phyloP scores from a whole-genome alignment of 2,113 vertebrate species.

The Hippocampus comes region DNA sequence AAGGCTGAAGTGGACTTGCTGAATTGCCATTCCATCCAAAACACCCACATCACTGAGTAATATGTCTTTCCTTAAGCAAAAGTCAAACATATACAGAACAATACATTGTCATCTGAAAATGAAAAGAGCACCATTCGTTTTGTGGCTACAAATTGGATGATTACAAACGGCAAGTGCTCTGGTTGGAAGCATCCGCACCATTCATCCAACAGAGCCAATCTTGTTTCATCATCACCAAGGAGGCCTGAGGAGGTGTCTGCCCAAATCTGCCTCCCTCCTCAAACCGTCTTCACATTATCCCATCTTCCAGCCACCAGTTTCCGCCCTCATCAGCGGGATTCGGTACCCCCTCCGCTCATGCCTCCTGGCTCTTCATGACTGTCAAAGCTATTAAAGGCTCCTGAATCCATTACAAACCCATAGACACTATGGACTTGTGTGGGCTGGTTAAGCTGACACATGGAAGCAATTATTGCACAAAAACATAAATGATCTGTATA shows the following conservation, averaged over 20 bases:
- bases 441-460: conserved; percentile 37
- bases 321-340: conserved; percentile 35
- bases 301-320: conserved; percentile 3
- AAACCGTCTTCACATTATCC: conserved; percentile 20
- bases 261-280: conserved; percentile 26
- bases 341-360: conserved; percentile 29
- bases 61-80: conserved; percentile 11
- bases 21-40: conserved; percentile 18
- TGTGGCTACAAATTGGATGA: conserved; percentile 17
- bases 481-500: conserved; percentile 47
- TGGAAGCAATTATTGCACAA: conserved; percentile 49
- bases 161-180: conserved; percentile 18
- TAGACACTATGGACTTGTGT: conserved; percentile 31
- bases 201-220: conserved; percentile 28
- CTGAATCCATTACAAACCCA: conserved; percentile 20
- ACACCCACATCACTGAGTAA: conserved; percentile 12
- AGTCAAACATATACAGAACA: conserved; percentile 26
- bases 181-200: conserved; percentile 30
- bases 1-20: conserved; percentile 20
- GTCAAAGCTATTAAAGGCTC: conserved; percentile 33
- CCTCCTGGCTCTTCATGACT: conserved; percentile 13
- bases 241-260: conserved; percentile 35
- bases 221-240: conserved; percentile 43
- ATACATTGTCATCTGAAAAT: conserved; percentile 22
- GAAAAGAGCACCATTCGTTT: background rate